Evolutionary conservation across 2,797 vertebrate species (phyloP), one percentile per base, ranked within the genome.

Genomic region (Ficedula albicollis): DNA sequence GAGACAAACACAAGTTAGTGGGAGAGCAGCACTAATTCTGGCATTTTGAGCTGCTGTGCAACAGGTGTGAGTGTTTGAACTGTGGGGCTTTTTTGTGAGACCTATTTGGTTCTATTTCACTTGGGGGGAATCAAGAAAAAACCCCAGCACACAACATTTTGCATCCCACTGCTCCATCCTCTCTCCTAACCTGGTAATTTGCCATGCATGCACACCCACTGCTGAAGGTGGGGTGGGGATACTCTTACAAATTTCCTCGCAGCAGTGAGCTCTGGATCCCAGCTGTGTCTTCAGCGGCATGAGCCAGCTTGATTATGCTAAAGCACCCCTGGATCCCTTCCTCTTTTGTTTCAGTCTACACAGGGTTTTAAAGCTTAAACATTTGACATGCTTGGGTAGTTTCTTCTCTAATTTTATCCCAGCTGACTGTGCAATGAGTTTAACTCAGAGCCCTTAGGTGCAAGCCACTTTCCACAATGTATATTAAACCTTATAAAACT

Each of bases 401-500:
- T 97, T 97, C 95, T 96, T 95, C 91, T 97, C 94, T 97, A 94
- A 98, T 97, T 98, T 97, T 93, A 96, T 97, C 96, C 96, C 97
- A 96, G 93, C 89, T 96, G 96, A 96, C 94, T 95, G 64, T 95
- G 96, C 95, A 95, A 91, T 81, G 94, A 97, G 95, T 96, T 97
- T 96, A 95, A 95, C 78, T 87, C 84, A 74, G 95, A 96, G 93
- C 89, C 96, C 91, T 95, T 96, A 94, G 96, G 92, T 96, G 51
- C 75, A 95, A 96, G 88, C 38, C 93, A 87, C 77, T 96, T 93
- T 94, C 91, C 76, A 78, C 91, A 76, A 93, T 96, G 91, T 96
- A 93, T 93, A 94, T 96, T 97, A 97, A 93, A 90, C 96, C 92
- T 96, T 96, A 94, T 94, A 94, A 97, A 95, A 92, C 82, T 92